Evolutionary conservation across 2,113 vertebrate genomes (phyloP).

Genomic region (Beaufortia kweichowensis): DNA sequence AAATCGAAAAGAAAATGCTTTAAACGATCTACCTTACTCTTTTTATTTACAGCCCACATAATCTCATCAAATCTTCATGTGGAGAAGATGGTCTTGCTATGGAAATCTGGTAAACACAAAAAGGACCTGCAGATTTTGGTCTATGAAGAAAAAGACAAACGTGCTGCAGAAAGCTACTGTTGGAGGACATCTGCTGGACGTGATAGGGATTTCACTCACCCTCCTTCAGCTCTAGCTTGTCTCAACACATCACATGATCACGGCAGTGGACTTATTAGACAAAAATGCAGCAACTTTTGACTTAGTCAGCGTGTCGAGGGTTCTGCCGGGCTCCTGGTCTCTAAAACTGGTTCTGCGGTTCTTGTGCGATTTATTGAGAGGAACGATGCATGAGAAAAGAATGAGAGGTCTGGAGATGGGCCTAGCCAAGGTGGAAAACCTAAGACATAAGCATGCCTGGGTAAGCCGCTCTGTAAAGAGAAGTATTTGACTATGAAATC

Average conservation of each 20-base stretch:
- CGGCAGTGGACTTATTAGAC: slow-evolving; percentile 68
- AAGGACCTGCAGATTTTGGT: slow-evolving; percentile 67
- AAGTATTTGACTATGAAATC: background rate
- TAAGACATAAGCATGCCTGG: slow-evolving; percentile 62
- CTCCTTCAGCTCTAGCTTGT: slow-evolving; percentile 66
- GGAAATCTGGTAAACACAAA: slow-evolving; percentile 59
- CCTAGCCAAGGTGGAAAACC: slow-evolving; percentile 61
- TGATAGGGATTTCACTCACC: slow-evolving; percentile 43
- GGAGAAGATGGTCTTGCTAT: slow-evolving; percentile 68
- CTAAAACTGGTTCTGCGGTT: slow-evolving; percentile 65
- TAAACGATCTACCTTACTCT: background rate
- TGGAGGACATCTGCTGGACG: slow-evolving; percentile 55
- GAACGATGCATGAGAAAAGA: slow-evolving; percentile 59
- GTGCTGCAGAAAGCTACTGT: slow-evolving; percentile 69
- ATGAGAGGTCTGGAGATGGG: slow-evolving; percentile 62
- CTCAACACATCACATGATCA: slow-evolving; percentile 41
- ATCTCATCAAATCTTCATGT: slow-evolving; percentile 58
- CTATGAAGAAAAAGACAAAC: slow-evolving; percentile 52
- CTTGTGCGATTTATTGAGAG: slow-evolving; percentile 63
- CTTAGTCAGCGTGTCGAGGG: slow-evolving; percentile 55
- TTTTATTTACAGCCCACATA: slow-evolving; percentile 57
- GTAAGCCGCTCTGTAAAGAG: slow-evolving; percentile 53
- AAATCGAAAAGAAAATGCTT: background rate
- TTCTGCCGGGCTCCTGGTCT: slow-evolving; percentile 70
- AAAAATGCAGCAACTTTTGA: slow-evolving; percentile 57